phyloP scores from a whole-genome alignment of 1,140 invertebrate species.

The Camponotus vicinus region DNA sequence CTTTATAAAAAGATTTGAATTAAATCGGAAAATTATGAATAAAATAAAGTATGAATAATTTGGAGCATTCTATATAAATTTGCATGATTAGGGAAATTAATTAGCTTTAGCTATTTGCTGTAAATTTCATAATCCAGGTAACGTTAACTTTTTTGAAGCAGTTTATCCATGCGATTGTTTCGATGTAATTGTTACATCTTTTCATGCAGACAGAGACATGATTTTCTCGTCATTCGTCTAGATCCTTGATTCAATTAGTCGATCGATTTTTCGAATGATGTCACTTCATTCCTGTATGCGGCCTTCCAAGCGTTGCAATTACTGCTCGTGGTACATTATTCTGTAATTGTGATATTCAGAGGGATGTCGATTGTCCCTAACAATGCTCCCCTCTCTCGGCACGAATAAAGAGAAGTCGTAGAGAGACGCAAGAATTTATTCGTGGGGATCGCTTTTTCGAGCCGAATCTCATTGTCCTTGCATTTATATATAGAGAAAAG shows the following conservation, averaged over 20 bases:
- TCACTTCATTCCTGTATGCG: constrained; percentile 48
- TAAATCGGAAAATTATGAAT: neutral
- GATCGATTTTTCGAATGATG: constrained; percentile 42
- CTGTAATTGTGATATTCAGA: constrained; percentile 42
- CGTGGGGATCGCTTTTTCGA: neutral
- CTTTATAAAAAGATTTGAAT: neutral
- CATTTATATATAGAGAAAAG: neutral
- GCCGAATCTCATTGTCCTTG: constrained; percentile 21
- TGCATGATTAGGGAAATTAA: constrained; percentile 8
- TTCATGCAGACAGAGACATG: neutral
- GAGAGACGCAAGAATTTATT: constrained; percentile 20
- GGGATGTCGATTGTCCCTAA: constrained; percentile 53
- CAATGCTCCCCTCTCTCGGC: constrained; percentile 21
- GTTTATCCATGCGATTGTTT: too few species aligned
- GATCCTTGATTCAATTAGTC: constrained; percentile 47
- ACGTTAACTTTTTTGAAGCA: neutral
- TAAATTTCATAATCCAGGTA: neutral
- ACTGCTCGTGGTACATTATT: constrained; percentile 44
- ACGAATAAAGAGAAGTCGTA: neutral
- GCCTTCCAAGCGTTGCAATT: constrained; percentile 38
- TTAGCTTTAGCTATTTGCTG: neutral
- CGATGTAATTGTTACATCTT: neutral
- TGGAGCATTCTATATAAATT: neutral
- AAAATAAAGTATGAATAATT: neutral
- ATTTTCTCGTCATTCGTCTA: neutral